These are phyloP conservation scores for Hormaphis cornu DNA, from an alignment of 1,140 invertebrate genomes.

Conservation along the genomic window DNA sequence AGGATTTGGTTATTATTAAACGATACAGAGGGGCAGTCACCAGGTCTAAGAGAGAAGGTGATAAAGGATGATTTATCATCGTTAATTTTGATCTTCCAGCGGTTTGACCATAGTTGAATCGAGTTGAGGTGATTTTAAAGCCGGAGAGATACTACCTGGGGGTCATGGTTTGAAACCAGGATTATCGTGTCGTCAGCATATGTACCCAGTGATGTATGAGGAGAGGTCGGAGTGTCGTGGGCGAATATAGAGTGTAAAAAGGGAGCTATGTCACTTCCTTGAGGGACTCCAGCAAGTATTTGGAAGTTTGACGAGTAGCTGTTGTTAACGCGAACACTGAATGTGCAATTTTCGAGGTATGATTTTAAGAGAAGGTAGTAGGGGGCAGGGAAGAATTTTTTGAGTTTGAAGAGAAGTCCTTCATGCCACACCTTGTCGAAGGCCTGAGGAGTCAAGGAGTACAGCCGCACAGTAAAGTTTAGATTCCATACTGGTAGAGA, in stretches of 20 bases:
- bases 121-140: background rate
- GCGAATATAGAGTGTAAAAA: conserved; percentile 38
- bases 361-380: background rate
- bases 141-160: background rate
- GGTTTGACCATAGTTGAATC: background rate
- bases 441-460: conserved; percentile 40
- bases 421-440: conserved; percentile 42
- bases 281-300: conserved; percentile 37
- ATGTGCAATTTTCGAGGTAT: background rate
- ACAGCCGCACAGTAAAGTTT: conserved; percentile 36
- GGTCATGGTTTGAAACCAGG: background rate
- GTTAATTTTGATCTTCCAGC: background rate
- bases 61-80: background rate
- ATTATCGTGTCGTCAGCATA: conserved; percentile 40
- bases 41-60: background rate
- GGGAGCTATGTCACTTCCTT: conserved; percentile 39
- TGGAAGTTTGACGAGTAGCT: background rate
- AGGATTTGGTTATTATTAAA: background rate
- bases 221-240: conserved; percentile 37
- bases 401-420: conserved; percentile 24
- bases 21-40: background rate
- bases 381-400: conserved; percentile 35
- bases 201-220: conserved; percentile 35
- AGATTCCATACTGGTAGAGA: background rate
- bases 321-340: background rate